phyloP scores from a whole-genome alignment of 2,113 vertebrate species.

The Gymnogyps californianus region DNA sequence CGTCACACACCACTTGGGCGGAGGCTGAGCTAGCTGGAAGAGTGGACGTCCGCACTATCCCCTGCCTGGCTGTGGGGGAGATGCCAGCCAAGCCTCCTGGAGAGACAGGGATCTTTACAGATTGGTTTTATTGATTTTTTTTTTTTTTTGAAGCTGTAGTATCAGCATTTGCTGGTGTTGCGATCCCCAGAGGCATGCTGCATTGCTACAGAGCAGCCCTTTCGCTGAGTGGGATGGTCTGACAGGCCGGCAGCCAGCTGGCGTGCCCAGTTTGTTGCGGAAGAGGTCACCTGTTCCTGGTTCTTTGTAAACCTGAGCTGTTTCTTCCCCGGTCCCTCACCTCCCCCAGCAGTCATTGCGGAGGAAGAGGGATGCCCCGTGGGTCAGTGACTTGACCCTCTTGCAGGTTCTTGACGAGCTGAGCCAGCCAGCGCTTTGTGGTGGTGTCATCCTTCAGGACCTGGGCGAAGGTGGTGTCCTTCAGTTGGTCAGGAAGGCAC shows the following conservation, averaged over 20 bases:
- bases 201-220: conserved; percentile 66
- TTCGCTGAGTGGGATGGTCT: conserved; percentile 40
- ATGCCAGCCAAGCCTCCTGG: conserved; percentile 21
- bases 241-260: conserved; percentile 32
- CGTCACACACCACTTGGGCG: background rate
- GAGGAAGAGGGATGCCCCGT: conserved; percentile 90
- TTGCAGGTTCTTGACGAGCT: conserved; percentile 97
- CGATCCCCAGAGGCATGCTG: conserved; percentile 57
- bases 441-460: conserved; percentile 99
- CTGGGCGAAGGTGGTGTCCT: conserved; percentile 96
- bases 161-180: conserved; percentile 74
- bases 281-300: conserved; percentile 72
- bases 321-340: conserved; percentile 54
- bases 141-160: conserved; percentile 11
- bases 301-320: conserved; percentile 77
- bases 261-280: conserved; percentile 8
- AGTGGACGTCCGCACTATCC: background rate
- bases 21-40: background rate
- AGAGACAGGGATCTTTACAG: background rate
- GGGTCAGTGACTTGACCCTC: conserved; percentile 97
- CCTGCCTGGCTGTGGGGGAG: conserved; percentile 13
- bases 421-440: conserved; percentile 98
- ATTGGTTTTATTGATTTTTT: background rate
- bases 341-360: conserved; percentile 80
- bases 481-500: conserved; percentile 98